Conservation (phyloP, 2,113 vertebrate species). For the Pteruthius melanotis region DNA sequence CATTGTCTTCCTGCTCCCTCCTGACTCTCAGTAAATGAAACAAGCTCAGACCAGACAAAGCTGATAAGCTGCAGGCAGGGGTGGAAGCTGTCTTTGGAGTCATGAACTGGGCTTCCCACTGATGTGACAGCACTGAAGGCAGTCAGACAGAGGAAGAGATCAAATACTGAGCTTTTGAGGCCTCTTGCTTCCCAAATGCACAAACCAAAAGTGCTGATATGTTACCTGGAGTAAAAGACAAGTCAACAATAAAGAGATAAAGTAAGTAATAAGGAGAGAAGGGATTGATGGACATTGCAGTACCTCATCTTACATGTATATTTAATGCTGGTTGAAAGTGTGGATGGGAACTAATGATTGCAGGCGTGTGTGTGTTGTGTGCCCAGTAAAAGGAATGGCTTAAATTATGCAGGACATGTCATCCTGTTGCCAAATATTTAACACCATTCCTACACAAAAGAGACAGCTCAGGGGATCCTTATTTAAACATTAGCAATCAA, state of each 20-base stretch:
- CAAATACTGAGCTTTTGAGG: slow-evolving; percentile 16
- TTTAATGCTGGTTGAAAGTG: slow-evolving; percentile 12
- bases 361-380: background rate
- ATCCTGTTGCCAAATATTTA: slow-evolving; percentile 43
- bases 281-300: background rate
- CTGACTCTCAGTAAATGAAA: background rate
- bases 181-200: background rate
- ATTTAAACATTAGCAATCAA: slow-evolving; percentile 45
- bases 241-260: background rate
- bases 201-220: background rate
- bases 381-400: background rate
- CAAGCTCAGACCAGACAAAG: background rate
- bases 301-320: background rate
- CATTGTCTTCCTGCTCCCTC: background rate
- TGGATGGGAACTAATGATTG: background rate
- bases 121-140: slow-evolving; percentile 30
- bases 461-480: slow-evolving; percentile 21
- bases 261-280: background rate
- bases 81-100: slow-evolving; percentile 34
- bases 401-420: slow-evolving; percentile 47
- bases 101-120: background rate
- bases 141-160: slow-evolving; percentile 29
- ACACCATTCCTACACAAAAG: background rate
- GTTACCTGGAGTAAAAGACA: background rate
- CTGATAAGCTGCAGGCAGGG: background rate